phyloP scores from a whole-genome alignment of 2,888 invertebrate genomes.

The Pammene aurita region DNA sequence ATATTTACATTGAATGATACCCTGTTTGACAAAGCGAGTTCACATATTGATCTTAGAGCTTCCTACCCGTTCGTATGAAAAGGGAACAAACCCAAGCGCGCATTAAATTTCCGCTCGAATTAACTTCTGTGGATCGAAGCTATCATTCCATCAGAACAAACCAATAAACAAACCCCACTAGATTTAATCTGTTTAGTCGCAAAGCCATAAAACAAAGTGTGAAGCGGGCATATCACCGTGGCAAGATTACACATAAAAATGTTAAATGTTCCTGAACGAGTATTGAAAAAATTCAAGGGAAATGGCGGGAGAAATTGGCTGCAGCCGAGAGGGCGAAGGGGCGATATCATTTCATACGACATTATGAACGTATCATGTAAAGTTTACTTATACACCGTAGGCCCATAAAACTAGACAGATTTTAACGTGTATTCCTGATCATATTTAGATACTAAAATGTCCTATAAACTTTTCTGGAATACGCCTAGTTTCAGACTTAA shows the following conservation, averaged over 20 bases:
- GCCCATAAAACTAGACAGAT: no score
- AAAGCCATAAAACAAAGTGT: conserved; percentile 81
- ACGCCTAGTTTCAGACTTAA: no score
- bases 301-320: conserved; percentile 70
- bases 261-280: conserved; percentile 81
- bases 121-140: conserved; percentile 19
- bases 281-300: conserved; percentile 80
- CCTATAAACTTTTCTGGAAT: no score
- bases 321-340: conserved; percentile 39
- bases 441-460: no score
- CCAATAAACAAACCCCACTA: conserved; percentile 72
- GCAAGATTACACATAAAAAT: conserved; percentile 83
- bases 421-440: no score
- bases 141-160: conserved; percentile 59
- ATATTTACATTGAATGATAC: background rate
- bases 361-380: conserved; percentile 1
- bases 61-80: conserved; percentile 7
- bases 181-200: conserved; percentile 80
- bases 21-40: background rate
- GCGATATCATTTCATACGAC: conserved; percentile 37
- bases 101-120: conserved; percentile 29
- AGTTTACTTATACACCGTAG: background rate
- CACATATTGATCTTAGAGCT: conserved; percentile 7
- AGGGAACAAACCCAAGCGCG: conserved; percentile 19
- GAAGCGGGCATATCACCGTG: conserved; percentile 75